Conservation (phyloP, 2,797 vertebrate genomes). For the Tinamus major region DNA sequence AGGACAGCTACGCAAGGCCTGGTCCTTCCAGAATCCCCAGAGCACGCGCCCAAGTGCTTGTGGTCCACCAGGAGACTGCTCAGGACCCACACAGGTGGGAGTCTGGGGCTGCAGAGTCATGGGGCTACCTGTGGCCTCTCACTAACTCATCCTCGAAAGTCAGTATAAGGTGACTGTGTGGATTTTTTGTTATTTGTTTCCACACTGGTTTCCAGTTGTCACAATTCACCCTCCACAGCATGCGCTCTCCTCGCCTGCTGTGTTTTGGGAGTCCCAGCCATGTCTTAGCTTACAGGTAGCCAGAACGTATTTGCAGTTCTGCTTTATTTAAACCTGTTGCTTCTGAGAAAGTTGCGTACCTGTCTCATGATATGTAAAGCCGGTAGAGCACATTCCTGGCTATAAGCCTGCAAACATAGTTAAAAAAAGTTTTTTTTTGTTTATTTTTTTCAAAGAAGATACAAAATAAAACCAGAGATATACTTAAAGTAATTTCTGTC, state of each 20-base stretch:
- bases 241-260: not conserved
- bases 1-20: not conserved
- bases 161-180: not conserved
- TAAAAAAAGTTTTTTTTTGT: not conserved
- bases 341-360: not conserved
- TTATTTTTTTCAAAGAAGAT: not conserved
- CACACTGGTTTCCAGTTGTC: not conserved
- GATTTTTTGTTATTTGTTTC: not conserved
- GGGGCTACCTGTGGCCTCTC: not conserved
- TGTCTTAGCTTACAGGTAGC: not conserved
- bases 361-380: not conserved
- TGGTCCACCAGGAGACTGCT: not conserved
- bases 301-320: not conserved
- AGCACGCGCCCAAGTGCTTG: not conserved
- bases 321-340: not conserved
- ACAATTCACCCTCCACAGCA: not conserved
- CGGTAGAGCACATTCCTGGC: not conserved
- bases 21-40: not conserved
- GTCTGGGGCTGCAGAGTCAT: not conserved
- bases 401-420: not conserved
- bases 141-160: not conserved
- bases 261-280: not conserved
- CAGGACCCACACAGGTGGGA: rapidly evolving
- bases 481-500: not conserved
- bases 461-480: not conserved